phyloP scores from a whole-genome alignment of 2,888 invertebrate species.

The Caenorhabditis afra region DNA sequence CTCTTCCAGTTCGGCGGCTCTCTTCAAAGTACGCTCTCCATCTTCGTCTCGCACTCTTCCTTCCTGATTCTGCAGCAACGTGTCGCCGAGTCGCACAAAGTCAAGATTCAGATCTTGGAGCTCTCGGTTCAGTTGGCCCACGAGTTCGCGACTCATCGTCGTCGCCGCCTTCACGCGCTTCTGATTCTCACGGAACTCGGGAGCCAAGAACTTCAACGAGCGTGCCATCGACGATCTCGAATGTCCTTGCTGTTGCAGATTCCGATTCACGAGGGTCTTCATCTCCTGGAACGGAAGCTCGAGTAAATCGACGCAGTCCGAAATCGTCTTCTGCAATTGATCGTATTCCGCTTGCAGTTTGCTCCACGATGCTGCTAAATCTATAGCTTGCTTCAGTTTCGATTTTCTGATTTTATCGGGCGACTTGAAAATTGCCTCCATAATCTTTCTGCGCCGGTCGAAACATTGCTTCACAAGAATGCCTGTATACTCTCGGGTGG shows the following conservation, averaged over 20 bases:
- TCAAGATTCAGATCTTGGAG: neutral
- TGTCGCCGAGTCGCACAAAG: constrained; percentile 42
- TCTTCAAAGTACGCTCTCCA: too few relatives aligned
- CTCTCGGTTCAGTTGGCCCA: constrained; percentile 1
- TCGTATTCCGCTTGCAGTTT: constrained; percentile 9
- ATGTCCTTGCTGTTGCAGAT: constrained; percentile 27
- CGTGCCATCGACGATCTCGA: constrained; percentile 30
- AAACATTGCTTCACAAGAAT: constrained; percentile 42
- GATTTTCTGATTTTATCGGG: constrained; percentile 13
- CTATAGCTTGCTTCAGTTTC: constrained; percentile 20
- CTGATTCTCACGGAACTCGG: constrained; percentile 37
- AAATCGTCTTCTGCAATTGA: constrained; percentile 29
- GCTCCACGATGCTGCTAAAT: constrained; percentile 25
- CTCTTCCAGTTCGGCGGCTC: neutral
- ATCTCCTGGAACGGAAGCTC: constrained; percentile 64
- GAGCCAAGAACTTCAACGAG: constrained; percentile 33
- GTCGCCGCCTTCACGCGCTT: constrained; percentile 22
- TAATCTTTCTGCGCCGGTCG: constrained; percentile 25
- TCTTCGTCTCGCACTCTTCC: neutral
- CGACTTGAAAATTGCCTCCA: constrained; percentile 47
- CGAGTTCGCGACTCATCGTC: constrained; percentile 28
- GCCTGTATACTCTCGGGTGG: constrained; percentile 37
- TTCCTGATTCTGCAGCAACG: constrained; percentile 14
- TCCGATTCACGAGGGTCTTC: constrained; percentile 45
- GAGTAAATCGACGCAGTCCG: constrained; percentile 47